Conservation (phyloP, 2,797 vertebrate species). For the Toxotes lorentzi region DNA sequence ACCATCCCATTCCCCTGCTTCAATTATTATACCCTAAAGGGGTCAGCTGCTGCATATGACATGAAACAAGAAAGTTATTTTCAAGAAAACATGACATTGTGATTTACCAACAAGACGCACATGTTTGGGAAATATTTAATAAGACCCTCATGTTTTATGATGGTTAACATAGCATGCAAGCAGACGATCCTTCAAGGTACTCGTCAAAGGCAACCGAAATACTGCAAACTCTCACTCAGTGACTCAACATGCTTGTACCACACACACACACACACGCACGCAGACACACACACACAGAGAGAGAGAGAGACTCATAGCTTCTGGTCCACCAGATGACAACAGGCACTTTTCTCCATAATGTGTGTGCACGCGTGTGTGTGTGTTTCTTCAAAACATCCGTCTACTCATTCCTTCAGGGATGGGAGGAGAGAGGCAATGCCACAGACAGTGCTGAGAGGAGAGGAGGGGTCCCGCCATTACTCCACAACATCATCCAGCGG, state of each 20-base stretch:
- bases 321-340: slow-evolving; percentile 35
- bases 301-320: slow-evolving; percentile 25
- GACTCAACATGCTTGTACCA: slow-evolving; percentile 45
- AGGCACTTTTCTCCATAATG: slow-evolving; percentile 14
- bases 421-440: slow-evolving; percentile 50
- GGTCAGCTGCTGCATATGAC: slow-evolving; percentile 50
- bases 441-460: slow-evolving; percentile 59
- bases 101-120: slow-evolving; percentile 37
- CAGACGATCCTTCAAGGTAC: slow-evolving; percentile 48
- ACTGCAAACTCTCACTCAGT: slow-evolving; percentile 48
- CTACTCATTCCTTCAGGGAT: slow-evolving; percentile 45
- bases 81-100: slow-evolving; percentile 1
- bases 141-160: slow-evolving; percentile 51
- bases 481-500: slow-evolving; percentile 40
- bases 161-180: slow-evolving; percentile 62
- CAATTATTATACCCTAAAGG: slow-evolving; percentile 48
- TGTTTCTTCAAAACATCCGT: slow-evolving; percentile 45
- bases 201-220: slow-evolving; percentile 52
- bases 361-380: slow-evolving; percentile 12
- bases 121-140: slow-evolving; percentile 50
- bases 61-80: slow-evolving; percentile 37
- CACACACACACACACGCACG: slow-evolving; percentile 24
- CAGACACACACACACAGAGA: no score
- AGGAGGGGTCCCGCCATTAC: slow-evolving; percentile 43
- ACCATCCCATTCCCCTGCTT: slow-evolving; percentile 32